A percentile compares a stretch with the other conserved stretches of the same genome.
These are phyloP conservation scores for Numenius arquata DNA, from an alignment of 2,113 vertebrate genomes.

Conservation along the genomic window DNA sequence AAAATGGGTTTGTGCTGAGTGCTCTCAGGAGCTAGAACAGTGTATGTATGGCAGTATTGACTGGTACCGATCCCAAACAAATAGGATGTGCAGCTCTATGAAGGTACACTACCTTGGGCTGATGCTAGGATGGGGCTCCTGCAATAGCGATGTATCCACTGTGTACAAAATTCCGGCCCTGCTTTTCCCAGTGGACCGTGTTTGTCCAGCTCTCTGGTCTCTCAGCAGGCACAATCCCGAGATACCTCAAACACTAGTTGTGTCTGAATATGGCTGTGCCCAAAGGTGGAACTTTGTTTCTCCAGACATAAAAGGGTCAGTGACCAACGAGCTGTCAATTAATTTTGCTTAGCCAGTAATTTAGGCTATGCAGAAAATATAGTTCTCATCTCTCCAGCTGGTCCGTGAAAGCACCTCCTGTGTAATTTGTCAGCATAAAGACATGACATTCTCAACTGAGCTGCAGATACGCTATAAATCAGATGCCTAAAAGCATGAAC, in stretches of 20 bases:
- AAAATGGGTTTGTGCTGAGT: neutral
- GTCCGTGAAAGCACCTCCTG: neutral
- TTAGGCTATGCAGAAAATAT: neutral
- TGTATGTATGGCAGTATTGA: neutral
- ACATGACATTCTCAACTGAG: constrained; percentile 9
- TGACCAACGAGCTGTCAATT: neutral
- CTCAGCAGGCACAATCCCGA: neutral
- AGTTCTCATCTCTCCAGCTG: constrained; percentile 27
- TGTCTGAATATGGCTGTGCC: neutral
- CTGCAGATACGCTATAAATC: constrained; percentile 44
- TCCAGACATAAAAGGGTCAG: neutral
- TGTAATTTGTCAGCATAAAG: constrained; percentile 31
- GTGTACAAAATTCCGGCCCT: neutral
- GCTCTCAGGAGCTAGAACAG: neutral
- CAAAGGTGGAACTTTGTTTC: neutral
- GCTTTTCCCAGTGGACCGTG: neutral
- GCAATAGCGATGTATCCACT: neutral
- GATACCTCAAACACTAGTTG: neutral
- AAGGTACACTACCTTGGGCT: neutral
- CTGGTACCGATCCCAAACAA: neutral
- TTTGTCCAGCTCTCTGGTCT: neutral
- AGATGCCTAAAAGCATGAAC: constrained; percentile 36
- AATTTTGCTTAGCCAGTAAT: constrained; percentile 5
- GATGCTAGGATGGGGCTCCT: neutral
- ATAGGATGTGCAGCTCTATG: neutral